Evolutionary conservation across 1,140 invertebrate species (phyloP), one percentile per base, ranked within the genome.

Genomic region (Paraescarpia echinospica): DNA sequence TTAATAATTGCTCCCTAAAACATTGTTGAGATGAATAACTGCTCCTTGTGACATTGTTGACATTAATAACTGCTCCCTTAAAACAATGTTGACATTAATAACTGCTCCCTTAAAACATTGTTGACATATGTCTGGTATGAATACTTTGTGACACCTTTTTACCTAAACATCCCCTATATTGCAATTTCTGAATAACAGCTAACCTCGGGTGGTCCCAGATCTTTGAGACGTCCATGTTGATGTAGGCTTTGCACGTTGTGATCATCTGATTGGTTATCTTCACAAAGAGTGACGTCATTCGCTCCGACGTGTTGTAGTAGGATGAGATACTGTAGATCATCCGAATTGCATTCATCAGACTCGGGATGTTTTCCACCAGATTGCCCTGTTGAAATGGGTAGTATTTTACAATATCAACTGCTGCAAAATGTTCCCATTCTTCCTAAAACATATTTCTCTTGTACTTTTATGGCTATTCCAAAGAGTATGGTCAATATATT

Each of bases 191-290:
- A 77, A 77, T 77, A 18, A 77, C 27, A 31, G 22, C 90, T 18
- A 96, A 95, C 94, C 98, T 97, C 93, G 98, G 97, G 95, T 98
- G 98, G 9, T 97, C 97, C 98, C 98, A 99, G 93, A 99, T 98
- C 95, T 98, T 98, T 94, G 98, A 97, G 33, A 98, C 98, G 93
- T 98, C 97, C 94, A 97, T 97, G 0, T 98, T 98, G 48, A 99
- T 98, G 95, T 99, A 99, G 92, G 98, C 97, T 94, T 98, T 98
- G 95, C 98, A 99, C 0, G 98, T 98, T 94, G 98, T 98, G 91
- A 99, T 99, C 98, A 99, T 99, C 97, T 99, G 98, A 96, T 99
- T 99, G 4, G 98, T 99, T 93, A 99, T 98, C 94, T 96, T 96
- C 91, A 96, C 96, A 95, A 96, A 96, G 33, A 96, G 94, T 1